Conservation (phyloP, 2,797 vertebrate species). For the Loriculus beryllinus region DNA sequence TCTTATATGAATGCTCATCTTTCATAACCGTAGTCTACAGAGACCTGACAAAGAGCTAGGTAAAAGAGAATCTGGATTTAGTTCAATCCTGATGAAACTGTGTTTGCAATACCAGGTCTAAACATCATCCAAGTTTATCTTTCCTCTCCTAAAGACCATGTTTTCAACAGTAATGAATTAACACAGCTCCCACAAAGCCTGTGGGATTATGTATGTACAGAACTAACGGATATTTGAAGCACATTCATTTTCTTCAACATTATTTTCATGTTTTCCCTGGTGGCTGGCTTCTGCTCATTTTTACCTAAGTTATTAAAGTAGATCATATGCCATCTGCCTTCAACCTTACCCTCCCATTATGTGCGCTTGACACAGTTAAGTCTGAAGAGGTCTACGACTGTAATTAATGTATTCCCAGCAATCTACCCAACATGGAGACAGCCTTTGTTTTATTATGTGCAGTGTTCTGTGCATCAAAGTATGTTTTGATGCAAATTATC, state of each 20-base stretch:
- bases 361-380: background rate
- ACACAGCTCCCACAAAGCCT: background rate
- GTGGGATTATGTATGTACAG: background rate
- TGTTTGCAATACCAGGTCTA: background rate
- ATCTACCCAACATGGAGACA: background rate
- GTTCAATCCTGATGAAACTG: background rate
- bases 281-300: background rate
- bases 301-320: background rate
- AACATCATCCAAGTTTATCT: background rate
- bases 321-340: slow-evolving; percentile 12
- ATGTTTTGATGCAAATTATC: slow-evolving; percentile 6
- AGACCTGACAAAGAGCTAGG: background rate
- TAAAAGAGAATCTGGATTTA: background rate
- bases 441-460: slow-evolving; percentile 14
- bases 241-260: background rate
- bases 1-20: background rate
- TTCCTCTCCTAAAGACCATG: background rate
- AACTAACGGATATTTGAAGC: background rate
- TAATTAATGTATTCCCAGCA: slow-evolving; percentile 42
- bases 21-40: background rate
- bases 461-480: background rate
- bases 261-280: background rate
- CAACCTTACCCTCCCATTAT: background rate
- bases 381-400: background rate
- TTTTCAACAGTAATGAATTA: slow-evolving; percentile 18